Evolutionary conservation across 2,113 vertebrate species (phyloP), one percentile per base, ranked within the genome.

Genomic region (Burhinus oedicnemus): DNA sequence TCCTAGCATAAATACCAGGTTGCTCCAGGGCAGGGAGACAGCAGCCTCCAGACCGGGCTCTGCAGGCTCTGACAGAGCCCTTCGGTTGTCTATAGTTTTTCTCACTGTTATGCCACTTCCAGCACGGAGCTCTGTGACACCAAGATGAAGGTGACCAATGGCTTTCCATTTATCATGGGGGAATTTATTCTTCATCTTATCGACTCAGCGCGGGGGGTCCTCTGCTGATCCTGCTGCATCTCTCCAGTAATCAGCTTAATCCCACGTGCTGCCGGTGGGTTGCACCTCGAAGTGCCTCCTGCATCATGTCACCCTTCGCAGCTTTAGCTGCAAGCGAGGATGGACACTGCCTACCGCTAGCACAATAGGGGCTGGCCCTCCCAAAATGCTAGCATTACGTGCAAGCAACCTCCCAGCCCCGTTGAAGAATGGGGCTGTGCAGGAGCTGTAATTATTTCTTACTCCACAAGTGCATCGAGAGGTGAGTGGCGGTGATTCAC

Each of bases 401-500:
- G 21, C 15, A 18, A 86, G n/a, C 34, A 32, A 6, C 29, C 18
- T 76, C 51, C 62, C 15, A 60, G 45, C 16, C 55, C 23, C 1
- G 1, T 0, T 34, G 51, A 47, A 51, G 29, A 72, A 6, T 1
- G n/a, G 34, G 38, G 51, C n/a, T 65, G 38, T 32, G 26, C 4
- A 18, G 32, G 29, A 20, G 3, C 34, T 78, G 49, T 47, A 42
- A 14, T 5, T 34, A 19, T 25, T 70, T 84, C 23, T 78, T 12
- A 44, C 52, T 47, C 72, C 26, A 34, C n/a, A 64, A 57, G 34
- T 5, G 1, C 29, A 17, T 2, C 45, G 61, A 64, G 51, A 74
- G 18, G 20, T 1, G 0, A 2, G 36, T 8, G 7, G 30, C 1
- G 0, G 29, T 26, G 27, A 47, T 66, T 68, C 26, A 30, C 15